Base-by-base conservation (phyloP, 2,888 invertebrate species). In the Microdon myrmicae region DNA sequence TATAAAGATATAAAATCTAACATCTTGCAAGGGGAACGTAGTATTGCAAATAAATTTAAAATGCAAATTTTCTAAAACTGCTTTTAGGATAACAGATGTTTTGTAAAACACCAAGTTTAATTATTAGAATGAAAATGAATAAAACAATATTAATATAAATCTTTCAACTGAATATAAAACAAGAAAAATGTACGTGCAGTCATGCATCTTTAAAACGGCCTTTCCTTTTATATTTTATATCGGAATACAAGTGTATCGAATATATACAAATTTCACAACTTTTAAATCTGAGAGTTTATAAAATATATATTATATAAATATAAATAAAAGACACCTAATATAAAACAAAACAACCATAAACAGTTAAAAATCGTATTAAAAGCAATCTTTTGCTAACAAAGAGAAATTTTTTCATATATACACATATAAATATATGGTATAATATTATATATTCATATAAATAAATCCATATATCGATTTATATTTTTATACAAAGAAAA, bases 111-210 rank as follows among this genome's bases (percentile, higher is more conserved):
- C n/a, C n/a, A 43, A 25, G 35, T 69, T 43, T 45, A 68, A 71
- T 70, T 71, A 71, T 73, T 74, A 72, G 68, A 72, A 72, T 66
- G 66, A 71, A 67, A 66, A 71, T 69, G 68, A 58, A 51, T 59
- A 38, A 56, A 54, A 56, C 54, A 70, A 70, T 32, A 68, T 47
- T 51, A 28, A 58, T 19, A 12, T 39, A 45, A 68, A 43, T 56
- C 43, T 29, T 35, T 51, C 53, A 20, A 56, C 58, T 53, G 23
- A 53, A 51, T 39, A 37, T 41, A 51, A 45, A 53, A 28, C 37
- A 54, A 49, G 34, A 51, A 58, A 43, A 54, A 56, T 56, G 56
- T 56, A 56, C 41, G 56, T 47, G 56, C 56, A 56, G 41, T 56
- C 56, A 56, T 56, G 56, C 56, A 56, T 48, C 48, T 56, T 48